Evolutionary conservation across 2,888 invertebrate genomes (phyloP), one percentile per base, ranked within the genome.

Genomic region (Sinohyriopsis cumingii): DNA sequence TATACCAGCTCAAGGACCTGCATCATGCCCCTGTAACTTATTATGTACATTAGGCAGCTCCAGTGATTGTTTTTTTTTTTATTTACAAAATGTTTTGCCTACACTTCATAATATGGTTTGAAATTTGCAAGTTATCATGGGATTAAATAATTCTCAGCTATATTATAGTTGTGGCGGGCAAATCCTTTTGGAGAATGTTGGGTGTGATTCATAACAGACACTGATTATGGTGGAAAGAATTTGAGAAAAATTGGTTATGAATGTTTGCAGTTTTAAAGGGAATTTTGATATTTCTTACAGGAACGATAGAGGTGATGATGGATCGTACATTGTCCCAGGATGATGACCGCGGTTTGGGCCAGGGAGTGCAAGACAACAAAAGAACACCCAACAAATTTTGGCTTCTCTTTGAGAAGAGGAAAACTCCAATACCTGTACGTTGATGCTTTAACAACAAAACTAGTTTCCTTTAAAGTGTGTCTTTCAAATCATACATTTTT

Each of bases 311-410:
- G 89, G 93, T 99, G 65, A 97, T 99, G 95, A 94, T 98, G 91
- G 99, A 99, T 90, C 93, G 99, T 20, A 92, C 96, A 75, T 91
- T 99, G 72, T 94, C 94, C 76, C 95, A 95, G 86, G 99, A 99
- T 90, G 99, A 99, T 91, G 95, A 97, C 88, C 92, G 98, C 75
- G 99, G 99, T 0, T 90, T 98, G 73, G 95, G 94, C 18, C 97
- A 99, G 90, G 96, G 96, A 1, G 95, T 98, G 2, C 90, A 94
- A 28, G 99, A 99, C 90, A 99, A 99, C 91, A 93, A 94, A 78
- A 93, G 94, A 45, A 97, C 97, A 0, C 91, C 94, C 68, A 96
- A 96, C 87, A 91, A 93, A n/a, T 99, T 98, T 90, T 93, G 93
- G 71, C 85, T 97, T 45, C 82, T 97, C 6, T 89, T 98, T 45